Base-by-base conservation (phyloP, 2,113 vertebrate species). In the Hepsetus odoe region DNA sequence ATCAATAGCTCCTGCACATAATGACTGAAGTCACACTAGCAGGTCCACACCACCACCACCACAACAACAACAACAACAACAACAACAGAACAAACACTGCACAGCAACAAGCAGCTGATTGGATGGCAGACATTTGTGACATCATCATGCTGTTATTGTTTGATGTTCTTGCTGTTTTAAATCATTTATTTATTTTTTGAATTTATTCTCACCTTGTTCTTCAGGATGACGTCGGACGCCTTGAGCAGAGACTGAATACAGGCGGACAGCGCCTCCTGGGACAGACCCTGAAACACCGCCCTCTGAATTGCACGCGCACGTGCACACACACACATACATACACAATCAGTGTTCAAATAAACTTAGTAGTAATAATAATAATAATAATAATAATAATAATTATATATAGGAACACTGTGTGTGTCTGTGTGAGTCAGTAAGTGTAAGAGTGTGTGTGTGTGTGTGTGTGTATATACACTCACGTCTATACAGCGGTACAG, bases 401-500 rank as follows among this genome's bases (percentile, higher is more conserved):
- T n/a, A n/a, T n/a, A n/a, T n/a, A n/a, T n/a, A n/a, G n/a, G n/a
- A 30, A 33, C 18, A 18, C 14, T 8, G 14, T 26, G 76, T 49
- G 38, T 28, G 38, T 55, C n/a, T n/a, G 5, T 4, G 11, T 67
- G 1, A 24, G 4, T 56, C 4, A 11, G 3, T 26, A 9, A 13
- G 22, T 59, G 7, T 59, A 12, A n/a, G 10, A 28, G 16, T 9
- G 22, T 35, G 38, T 49, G 49, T 46, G 26, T n/a, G 33, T 26
- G 49, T 18, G 18, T 56, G 74, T 44, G 40, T 32, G 40, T 42
- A 5, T 4, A 11, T 67, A 30, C 8, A 91, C 96, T 81, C 93
- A 99, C 98, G 26, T 99, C 98, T 89, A 99, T 99, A 83, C 98
- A 99, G 91, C 98, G 93, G 92, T 99, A 99, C 59, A 99, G 93